A percentile compares a stretch with the other conserved stretches of the same genome.
Conservation (phyloP, 2,888 invertebrate species). For the Blomia tropicalis region DNA sequence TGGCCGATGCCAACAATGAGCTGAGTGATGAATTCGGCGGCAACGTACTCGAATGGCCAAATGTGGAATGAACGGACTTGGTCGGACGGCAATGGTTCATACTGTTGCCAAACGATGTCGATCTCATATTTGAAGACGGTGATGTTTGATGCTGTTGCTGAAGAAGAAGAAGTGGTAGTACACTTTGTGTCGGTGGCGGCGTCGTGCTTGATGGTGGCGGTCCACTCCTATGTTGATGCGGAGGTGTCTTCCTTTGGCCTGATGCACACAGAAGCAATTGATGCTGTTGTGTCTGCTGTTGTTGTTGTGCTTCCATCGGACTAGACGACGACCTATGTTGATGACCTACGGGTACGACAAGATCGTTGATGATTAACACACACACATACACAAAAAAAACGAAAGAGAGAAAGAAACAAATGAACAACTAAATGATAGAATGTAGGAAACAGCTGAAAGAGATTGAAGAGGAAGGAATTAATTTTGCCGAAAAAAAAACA, state of each 20-base stretch:
- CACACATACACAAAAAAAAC: too few species aligned
- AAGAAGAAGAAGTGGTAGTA: neutral
- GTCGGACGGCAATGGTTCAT: too few species aligned
- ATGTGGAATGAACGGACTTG: neutral
- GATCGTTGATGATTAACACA: too few species aligned
- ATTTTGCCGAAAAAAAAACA: too few species aligned
- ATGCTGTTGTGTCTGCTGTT: neutral
- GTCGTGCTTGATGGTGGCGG: too few species aligned
- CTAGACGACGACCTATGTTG: neutral
- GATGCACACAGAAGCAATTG: constrained; percentile 10
- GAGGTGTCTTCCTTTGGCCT: constrained; percentile 6
- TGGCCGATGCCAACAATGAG: neutral
- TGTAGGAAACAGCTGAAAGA: neutral
- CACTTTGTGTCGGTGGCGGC: too few species aligned
- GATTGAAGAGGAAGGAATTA: neutral
- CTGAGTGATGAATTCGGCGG: constrained; percentile 9
- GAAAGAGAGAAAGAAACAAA: neutral
- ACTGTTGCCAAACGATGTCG: too few species aligned
- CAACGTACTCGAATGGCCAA: neutral
- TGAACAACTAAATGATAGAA: neutral
- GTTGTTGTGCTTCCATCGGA: too few species aligned
- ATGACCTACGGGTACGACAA: constrained; percentile 12
- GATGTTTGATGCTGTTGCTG: neutral
- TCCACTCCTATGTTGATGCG: too few species aligned
- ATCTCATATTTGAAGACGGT: too few species aligned